Conservation (phyloP, 2,888 invertebrate species). For the Leucophenga montana region DNA sequence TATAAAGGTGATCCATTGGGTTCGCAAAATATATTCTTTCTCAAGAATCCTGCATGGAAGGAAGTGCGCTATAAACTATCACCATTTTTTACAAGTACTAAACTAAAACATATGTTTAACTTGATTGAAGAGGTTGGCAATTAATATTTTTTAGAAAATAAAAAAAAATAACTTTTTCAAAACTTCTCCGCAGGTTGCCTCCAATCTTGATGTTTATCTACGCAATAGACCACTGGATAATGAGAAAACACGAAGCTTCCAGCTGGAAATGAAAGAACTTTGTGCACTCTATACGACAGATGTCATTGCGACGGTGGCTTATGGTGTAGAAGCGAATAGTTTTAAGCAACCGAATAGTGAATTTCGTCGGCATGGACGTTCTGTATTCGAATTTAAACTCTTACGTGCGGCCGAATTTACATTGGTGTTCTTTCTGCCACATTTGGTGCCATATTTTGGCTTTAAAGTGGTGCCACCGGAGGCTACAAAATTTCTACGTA, state of each 20-base stretch:
- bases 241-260: conserved; percentile 50
- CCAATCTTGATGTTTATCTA: conserved; percentile 63
- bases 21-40: conserved; percentile 72
- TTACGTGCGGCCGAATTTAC: conserved; percentile 69
- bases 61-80: conserved; percentile 72
- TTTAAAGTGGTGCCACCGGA: conserved; percentile 70
- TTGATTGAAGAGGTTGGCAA: conserved; percentile 63
- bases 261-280: conserved; percentile 68
- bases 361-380: conserved; percentile 72
- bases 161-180: neutral
- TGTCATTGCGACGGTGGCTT: conserved; percentile 74
- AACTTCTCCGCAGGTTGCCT: conserved; percentile 54
- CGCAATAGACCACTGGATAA: conserved; percentile 56
- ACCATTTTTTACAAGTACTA: conserved; percentile 73
- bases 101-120: conserved; percentile 70
- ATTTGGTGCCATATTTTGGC: conserved; percentile 64
- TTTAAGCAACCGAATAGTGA: conserved; percentile 71
- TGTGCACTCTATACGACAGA: conserved; percentile 72
- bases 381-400: conserved; percentile 69
- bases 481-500: conserved; percentile 68
- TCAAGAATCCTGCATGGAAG: conserved; percentile 74
- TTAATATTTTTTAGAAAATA: neutral
- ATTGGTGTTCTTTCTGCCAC: conserved; percentile 73
- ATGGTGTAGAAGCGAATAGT: conserved; percentile 73
- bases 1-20: conserved; percentile 71